phyloP scores from a whole-genome alignment of 2,888 invertebrate genomes.

The Synergus itoensis region DNA sequence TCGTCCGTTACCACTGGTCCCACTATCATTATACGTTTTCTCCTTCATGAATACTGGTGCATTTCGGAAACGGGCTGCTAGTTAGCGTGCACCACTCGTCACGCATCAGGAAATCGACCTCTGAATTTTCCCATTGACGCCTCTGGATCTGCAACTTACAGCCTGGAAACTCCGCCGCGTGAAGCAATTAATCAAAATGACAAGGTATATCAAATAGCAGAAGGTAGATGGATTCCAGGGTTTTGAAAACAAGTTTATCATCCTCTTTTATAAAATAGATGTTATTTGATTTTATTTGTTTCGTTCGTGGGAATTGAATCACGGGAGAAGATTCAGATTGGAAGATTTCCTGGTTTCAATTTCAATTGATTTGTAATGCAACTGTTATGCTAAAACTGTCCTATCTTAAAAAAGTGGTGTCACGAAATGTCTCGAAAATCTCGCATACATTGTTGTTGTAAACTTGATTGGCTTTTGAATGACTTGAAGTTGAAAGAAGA shows the following conservation, averaged over 20 bases:
- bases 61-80: slow-evolving; percentile 46
- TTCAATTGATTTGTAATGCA: no score
- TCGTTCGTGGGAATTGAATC: background rate
- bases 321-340: background rate
- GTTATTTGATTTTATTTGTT: background rate
- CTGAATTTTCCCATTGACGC: slow-evolving; percentile 41
- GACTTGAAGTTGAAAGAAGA: no score
- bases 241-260: background rate
- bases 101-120: slow-evolving; percentile 32
- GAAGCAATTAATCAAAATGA: slow-evolving; percentile 21
- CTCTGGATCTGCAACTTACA: slow-evolving; percentile 5
- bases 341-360: background rate
- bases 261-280: background rate
- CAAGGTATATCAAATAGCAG: background rate
- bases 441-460: no score
- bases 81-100: slow-evolving; percentile 45
- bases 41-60: slow-evolving; percentile 51
- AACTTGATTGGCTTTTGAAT: no score
- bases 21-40: slow-evolving; percentile 66
- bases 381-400: no score
- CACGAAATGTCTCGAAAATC: no score
- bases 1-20: slow-evolving; percentile 64
- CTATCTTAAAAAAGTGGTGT: no score
- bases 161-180: slow-evolving; percentile 6
- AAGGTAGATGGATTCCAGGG: slow-evolving; percentile 10